Base-by-base conservation (phyloP, 1,140 invertebrate species). In the Pseudomyrmex dendroicus region DNA sequence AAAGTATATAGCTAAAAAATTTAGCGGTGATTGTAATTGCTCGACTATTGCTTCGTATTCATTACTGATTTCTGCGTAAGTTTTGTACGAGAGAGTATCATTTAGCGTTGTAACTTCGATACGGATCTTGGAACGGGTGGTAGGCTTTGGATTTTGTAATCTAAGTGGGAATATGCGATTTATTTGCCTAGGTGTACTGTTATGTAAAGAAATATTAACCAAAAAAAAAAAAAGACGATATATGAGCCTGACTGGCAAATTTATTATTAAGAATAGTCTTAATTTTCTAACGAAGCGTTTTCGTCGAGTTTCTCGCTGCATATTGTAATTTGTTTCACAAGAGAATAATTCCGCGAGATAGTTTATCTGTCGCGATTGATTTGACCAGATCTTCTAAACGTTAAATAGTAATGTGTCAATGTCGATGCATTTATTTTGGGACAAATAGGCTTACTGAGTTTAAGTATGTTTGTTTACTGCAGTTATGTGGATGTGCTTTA, bases 81-180 rank as follows among this genome's bases (percentile, higher is more conserved):
- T 66, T 74, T 50, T 68, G 10, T 50, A 50, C 35, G 54, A 63
- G 73, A 80, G 8, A 15, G n/a, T 46, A 64, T 54, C 9, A 25
- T 73, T 35, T 82, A 73, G 4, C 50, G 7, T 12, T 73, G 52
- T 72, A 4, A 15, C 25, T 77, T 77, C 13, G n/a, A 68, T 50
- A 12, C 63, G 3, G 17, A 67, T 85, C 54, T 84, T 84, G 12
- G 54, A 80, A 84, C 35, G 67, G 84, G 50, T 84, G 67, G 50
- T 86, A 59, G 73, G 35, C 35, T 83, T 85, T 46, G 22, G 64
- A 84, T 84, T 56, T 52, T 59, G 20, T 46, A 70, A 20, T 72
- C n/a, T 57, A 35, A 44, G 52, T 59, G n/a, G 9, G 10, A 35
- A 35, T 35, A 35, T 46, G 44, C 66, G 15, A 80, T 48, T 35